Evolutionary conservation across 1,140 invertebrate species (phyloP), one percentile per base, ranked within the genome.

Genomic region (Drosophila sp.): DNA sequence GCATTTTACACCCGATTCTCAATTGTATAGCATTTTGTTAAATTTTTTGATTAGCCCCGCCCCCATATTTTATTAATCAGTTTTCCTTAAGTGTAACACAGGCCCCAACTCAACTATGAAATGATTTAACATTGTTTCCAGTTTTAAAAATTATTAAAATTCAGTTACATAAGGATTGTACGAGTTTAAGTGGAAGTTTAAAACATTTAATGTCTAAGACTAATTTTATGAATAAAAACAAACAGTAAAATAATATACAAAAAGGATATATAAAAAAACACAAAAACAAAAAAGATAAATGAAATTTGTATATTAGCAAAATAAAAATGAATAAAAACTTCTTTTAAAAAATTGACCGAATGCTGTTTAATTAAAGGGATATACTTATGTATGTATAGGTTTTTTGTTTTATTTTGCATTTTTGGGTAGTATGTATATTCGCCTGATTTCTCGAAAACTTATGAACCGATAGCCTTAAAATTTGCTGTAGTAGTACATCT

Each of bases 241-340:
- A 78, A 60, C 60, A 55, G 72, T 74, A 72, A 76, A 33, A 63
- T 11, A 54, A 35, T 35, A 58, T 35, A 38, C 27, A 56, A 50
- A 60, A 62, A 76, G 66, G 67, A 79, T 32, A 74, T 55, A 63
- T 74, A 86, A 87, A 68, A 78, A 81, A 79, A 27, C 23, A 6
- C 73, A 70, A 64, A 69, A 47, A 80, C 23, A 55, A 60, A 66
- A 66, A 33, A 64, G 57, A 63, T 38, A 32, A 70, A 86, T 71
- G 70, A 80, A 90, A 90, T 82, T 87, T 90, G 84, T 89, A 89
- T 89, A 89, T 89, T 89, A 89, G 84, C 84, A 89, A 89, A 89
- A 89, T 89, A 89, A 89, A 81, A 85, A 70, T 78, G 58, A 80
- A 87, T 83, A 80, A 89, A 84, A 89, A 89, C 72, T 84, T 89